Percentiles rank a stretch among this genome's conserved stretches.
These are phyloP conservation scores for Acrobasis repandana DNA, from an alignment of 2,888 invertebrate species.

Conservation along the genomic window DNA sequence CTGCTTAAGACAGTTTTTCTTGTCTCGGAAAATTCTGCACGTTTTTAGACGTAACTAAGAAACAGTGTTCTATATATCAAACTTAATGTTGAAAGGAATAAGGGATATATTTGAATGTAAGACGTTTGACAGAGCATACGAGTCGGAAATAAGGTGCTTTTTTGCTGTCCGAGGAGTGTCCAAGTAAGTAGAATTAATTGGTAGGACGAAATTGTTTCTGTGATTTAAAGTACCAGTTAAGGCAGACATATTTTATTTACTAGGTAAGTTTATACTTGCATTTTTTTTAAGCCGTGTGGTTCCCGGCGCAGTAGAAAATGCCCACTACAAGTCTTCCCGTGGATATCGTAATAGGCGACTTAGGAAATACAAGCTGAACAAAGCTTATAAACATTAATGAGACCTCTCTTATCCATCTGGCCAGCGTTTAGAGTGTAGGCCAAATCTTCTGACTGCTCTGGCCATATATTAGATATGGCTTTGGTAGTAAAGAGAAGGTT, in stretches of 20 bases:
- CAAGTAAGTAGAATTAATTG: conserved; percentile 20
- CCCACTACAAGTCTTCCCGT: no score
- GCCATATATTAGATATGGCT: no score
- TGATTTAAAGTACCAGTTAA: conserved; percentile 13
- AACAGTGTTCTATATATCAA: neutral
- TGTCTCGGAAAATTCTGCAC: neutral
- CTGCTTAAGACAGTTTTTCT: neutral
- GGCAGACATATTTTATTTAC: conserved; percentile 2
- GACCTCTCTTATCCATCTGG: no score
- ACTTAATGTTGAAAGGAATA: neutral
- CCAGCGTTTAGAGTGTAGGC: no score
- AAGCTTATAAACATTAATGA: no score
- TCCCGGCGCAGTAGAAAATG: no score
- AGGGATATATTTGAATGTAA: neutral
- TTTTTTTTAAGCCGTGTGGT: no score
- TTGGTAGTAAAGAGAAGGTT: no score
- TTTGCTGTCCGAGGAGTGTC: conserved; percentile 13
- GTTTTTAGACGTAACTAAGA: neutral
- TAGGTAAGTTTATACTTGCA: no score
- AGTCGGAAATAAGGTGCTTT: conserved; percentile 8
- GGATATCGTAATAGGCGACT: no score
- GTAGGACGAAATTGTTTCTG: conserved; percentile 16
- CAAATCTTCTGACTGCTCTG: no score
- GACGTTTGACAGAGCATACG: conserved; percentile 1
- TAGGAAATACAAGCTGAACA: no score